These are phyloP conservation scores for Lampris incognitus DNA, from an alignment of 2,113 vertebrate species.

Conservation along the genomic window DNA sequence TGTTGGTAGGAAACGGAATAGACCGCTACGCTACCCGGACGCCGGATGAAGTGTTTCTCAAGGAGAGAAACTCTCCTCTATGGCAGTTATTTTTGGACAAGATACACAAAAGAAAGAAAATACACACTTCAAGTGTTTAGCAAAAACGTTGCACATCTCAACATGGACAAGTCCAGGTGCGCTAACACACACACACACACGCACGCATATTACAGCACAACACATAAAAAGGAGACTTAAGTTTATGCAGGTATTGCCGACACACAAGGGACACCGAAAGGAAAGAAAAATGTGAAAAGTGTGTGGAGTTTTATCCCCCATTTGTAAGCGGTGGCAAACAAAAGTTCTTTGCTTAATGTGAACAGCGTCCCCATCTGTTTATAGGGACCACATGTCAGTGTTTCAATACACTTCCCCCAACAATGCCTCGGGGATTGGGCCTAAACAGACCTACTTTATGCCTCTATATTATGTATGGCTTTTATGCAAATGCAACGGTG, in stretches of 20 bases:
- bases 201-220: slow-evolving; percentile 25
- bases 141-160: too few species aligned
- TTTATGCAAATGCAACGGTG: slow-evolving; percentile 68
- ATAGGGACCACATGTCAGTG: slow-evolving; percentile 36
- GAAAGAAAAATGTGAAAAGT: slow-evolving; percentile 37
- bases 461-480: slow-evolving; percentile 60
- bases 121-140: neutral
- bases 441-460: slow-evolving; percentile 61
- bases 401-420: slow-evolving; percentile 35
- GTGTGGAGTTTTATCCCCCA: slow-evolving; percentile 24
- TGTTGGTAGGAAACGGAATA: too few species aligned
- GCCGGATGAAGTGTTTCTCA: too few species aligned
- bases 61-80: too few species aligned
- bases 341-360: slow-evolving; percentile 43
- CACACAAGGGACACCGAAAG: slow-evolving; percentile 24
- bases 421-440: slow-evolving; percentile 64
- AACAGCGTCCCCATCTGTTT: slow-evolving; percentile 57
- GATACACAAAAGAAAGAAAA: slow-evolving; percentile 38
- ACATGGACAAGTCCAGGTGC: slow-evolving; percentile 7
- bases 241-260: slow-evolving; percentile 37
- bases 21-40: too few species aligned
- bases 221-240: slow-evolving; percentile 38
- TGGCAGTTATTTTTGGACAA: neutral
- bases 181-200: slow-evolving; percentile 8
- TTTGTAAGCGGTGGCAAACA: slow-evolving; percentile 49